Base-by-base conservation (phyloP, 2,113 vertebrate species). In the Ictalurus furcatus region DNA sequence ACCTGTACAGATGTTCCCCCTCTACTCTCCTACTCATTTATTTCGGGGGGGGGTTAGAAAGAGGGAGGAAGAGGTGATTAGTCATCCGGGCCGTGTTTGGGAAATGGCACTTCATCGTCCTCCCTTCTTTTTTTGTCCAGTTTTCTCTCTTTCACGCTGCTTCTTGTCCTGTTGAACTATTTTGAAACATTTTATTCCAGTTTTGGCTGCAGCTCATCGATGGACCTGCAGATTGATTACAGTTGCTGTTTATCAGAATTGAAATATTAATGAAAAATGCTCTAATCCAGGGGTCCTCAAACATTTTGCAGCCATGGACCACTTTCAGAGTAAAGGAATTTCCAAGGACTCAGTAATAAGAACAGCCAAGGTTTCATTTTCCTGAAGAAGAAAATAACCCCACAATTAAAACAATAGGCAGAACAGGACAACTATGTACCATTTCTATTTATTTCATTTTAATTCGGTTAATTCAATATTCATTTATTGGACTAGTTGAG, bases 61-160 rank as follows among this genome's bases (percentile, higher is more conserved):
- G 87, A 91, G 90, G 85, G 84, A 92, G 89, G 79, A n/a, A 87
- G 52, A 61, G 85, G 44, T 86, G 34, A 87, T 90, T 84, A 86
- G 82, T 90, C 83, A 63, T 58, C 71, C 14, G 40, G 52, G 48
- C 54, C 40, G 11, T 65, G 73, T 54, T 90, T 82, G 71, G 67
- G 90, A 91, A 85, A 89, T 1, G 3, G 65, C n/a, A 52, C 4
- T 83, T 61, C 79, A 34, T 61, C 56, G 13, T 61, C 30, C 56
- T 61, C 21, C 34, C 21, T 83, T 40, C 4, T 61, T 25, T 37
- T 40, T 28, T 40, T 8, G 6, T 1, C 44, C 13, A 30, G 1
- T 52, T 52, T 48, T 40, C 12, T 58, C 56, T 34, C 0, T 30
- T 81, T 83, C 4, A 56, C 3, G 19, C n/a, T 56, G 44, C 78